Base-by-base conservation (phyloP, 2,888 invertebrate genomes). In the Agriopis marginaria region DNA sequence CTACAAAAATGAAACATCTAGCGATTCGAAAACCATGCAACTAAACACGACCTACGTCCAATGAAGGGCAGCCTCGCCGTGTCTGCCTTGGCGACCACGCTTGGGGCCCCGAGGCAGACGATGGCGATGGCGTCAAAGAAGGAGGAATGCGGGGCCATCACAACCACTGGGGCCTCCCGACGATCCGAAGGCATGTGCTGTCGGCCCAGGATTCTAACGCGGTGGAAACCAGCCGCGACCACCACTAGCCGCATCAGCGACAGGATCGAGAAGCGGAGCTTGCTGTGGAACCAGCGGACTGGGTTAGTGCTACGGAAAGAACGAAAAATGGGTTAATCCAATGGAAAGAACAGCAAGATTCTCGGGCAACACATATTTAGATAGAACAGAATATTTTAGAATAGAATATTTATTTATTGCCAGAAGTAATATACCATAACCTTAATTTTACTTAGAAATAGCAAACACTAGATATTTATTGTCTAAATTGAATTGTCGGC, bases 121-220 rank as follows among this genome's bases (percentile, higher is more conserved):
- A 98, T 97, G 79, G 97, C 96, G 75, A 98, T 95, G 71, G 97
- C 97, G 91, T 99, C 99, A 92, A 98, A 97, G 95, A 97, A 98
- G 69, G 97, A 96, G 50, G 98, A 98, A 89, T 99, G 99, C 4
- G 99, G 99, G 6, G 98, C 98, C 73, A 98, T 95, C 67, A 97
- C 97, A 74, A 98, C 92, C 76, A 99, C 96, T 1, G 98, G 98
- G 6, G 98, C 98, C 76, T 97, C 97, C 32, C 97, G 79, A 14
- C 84, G 89, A 77, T 85, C 85, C 10, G 89, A 86, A 85, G 86
- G 94, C 87, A 89, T 75, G 80, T 92, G 89, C 77, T 89, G 87
- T 76, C 95, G 94, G 63, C 99, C 99, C 86, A 96, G 96, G 79
- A 97, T 95, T 79, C 95, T 96, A 77, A 98, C 95, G 80, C 96